phyloP scores from a whole-genome alignment of 2,888 invertebrate species.

The Hirtodrosophila alboralis region DNA sequence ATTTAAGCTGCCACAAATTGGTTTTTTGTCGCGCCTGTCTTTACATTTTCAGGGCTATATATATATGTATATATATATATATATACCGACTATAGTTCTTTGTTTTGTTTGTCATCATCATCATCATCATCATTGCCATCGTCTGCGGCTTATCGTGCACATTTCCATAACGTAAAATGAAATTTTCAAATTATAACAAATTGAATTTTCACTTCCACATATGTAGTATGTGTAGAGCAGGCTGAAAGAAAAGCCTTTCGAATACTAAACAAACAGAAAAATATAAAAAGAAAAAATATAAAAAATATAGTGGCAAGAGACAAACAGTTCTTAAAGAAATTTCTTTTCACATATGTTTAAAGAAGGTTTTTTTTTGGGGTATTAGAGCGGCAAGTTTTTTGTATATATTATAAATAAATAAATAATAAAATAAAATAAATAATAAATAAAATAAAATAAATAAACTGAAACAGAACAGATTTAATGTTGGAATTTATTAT shows the following conservation, averaged over 20 bases:
- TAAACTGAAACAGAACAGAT: no score
- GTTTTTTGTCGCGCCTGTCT: conserved; percentile 54
- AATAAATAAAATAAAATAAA: no score
- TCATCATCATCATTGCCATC: conserved; percentile 1
- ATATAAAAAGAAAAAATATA: not conserved
- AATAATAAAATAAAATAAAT: no score
- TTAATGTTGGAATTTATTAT: no score
- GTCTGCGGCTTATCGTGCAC: conserved; percentile 59
- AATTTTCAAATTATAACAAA: conserved; percentile 78
- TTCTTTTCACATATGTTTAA: no score
- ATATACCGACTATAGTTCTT: conserved; percentile 1
- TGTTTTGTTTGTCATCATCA: conserved; percentile 21
- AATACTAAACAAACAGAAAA: conserved; percentile 5
- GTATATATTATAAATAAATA: no score
- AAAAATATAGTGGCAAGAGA: no score
- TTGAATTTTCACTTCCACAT: conserved; percentile 61
- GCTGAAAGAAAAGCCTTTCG: conserved; percentile 7
- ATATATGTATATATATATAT: not conserved
- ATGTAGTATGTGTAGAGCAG: conserved; percentile 24
- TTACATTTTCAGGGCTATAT: not conserved
- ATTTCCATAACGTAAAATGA: conserved; percentile 73
- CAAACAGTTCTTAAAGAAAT: not conserved
- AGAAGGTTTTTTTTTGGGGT: no score
- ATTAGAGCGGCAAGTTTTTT: no score
- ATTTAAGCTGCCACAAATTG: conserved; percentile 78